Evolutionary conservation across 1,140 invertebrate species (phyloP).

Genomic region (Yoshiicerus persimilis): DNA sequence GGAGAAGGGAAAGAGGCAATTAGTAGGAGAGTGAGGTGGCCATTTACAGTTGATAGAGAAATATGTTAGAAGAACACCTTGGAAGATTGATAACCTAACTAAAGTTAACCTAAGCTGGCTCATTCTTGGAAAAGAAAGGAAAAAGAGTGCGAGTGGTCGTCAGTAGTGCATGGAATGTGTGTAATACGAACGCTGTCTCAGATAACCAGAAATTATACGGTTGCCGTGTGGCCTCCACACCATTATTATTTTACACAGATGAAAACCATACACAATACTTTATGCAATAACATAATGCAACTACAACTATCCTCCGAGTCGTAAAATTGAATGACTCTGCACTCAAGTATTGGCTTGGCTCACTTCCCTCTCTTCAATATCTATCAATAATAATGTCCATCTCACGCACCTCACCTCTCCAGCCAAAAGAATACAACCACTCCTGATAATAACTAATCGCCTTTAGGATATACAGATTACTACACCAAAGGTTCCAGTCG

Average conservation of each 20-base stretch:
- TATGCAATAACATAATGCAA: background rate
- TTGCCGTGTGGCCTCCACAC: background rate
- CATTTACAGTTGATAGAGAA: background rate
- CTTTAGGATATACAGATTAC: background rate
- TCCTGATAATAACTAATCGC: background rate
- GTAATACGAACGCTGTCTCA: background rate
- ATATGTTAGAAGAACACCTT: background rate
- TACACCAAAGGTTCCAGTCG: background rate
- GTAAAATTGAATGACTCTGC: background rate
- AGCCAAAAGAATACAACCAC: background rate
- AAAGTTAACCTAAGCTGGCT: background rate
- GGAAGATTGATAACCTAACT: slow-evolving; percentile 5
- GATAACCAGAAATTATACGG: slow-evolving; percentile 8
- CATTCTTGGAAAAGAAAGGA: background rate
- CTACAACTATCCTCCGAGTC: too few relatives aligned
- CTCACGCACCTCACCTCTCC: background rate
- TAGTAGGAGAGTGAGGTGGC: background rate
- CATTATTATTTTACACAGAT: background rate
- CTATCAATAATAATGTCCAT: background rate
- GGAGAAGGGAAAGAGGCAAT: background rate
- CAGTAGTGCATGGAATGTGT: background rate
- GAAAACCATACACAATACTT: background rate
- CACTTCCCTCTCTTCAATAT: background rate
- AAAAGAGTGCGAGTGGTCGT: background rate
- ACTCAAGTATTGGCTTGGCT: background rate